Evolutionary conservation across 2,888 invertebrate species (phyloP), one percentile per base, ranked within the genome.

Genomic region (Lasioglossum marginatum): DNA sequence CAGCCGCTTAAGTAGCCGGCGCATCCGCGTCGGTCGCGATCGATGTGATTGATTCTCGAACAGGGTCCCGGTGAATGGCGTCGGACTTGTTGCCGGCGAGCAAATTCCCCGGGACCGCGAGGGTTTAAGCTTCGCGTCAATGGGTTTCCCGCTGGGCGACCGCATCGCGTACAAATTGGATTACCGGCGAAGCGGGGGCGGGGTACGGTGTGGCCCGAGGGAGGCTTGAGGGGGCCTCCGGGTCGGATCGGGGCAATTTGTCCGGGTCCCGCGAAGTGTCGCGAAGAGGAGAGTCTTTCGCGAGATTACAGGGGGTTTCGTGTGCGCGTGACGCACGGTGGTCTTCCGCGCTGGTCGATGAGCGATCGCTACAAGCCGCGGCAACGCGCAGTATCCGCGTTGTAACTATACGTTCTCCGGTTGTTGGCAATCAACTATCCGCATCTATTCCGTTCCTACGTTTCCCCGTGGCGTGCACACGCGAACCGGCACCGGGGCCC

Each of bases 111-210:
- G 45, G 74, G 52, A 60, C 40, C 71, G 79, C 70, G 76, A 74
- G 57, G 82, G 79, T 73, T 82, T 76, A 82, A 87, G 87, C 75
- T 79, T n/a, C 79, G 88, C 88, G 89, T 89, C 87, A 87, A 90
- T 90, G 90, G 88, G 80, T 74, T 66, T 6, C 89, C 89, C 87
- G 89, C 90, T 84, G 89, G 19, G 88, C 82, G 82, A 86, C 63
- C 72, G 85, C 83, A 78, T 66, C 78, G 88, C 85, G 77, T 88
- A 88, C 89, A 90, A 90, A 90, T 90, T 88, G 88, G 89, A 89
- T 90, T 90, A 89, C 70, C 75, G 71, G 63, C 75, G 71, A 57
- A 4, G 4, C 23, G 40, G 5, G n/a, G 34, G 34, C 6, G 27
- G 63, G 63, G 63, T 16, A 16, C 16, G 31, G 27, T 31, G 31